Base-by-base conservation (phyloP, 2,797 vertebrate species). In the Pogoniulus pusillus region DNA sequence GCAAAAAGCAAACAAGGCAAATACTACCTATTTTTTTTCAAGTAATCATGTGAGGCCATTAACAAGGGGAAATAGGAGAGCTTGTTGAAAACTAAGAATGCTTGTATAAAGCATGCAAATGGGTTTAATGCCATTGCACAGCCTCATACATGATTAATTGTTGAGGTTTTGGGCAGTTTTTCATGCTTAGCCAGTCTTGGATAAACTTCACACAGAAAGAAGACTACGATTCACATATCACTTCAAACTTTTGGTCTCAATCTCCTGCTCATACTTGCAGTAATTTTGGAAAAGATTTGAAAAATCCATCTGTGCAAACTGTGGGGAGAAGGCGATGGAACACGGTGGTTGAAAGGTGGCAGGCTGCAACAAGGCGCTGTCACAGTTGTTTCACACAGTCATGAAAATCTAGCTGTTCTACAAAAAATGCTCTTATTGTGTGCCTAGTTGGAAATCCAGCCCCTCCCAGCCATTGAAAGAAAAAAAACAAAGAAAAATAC, bases 311-410 rank as follows among this genome's bases (percentile, higher is more conserved):
- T 29, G 58, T 83, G 20, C 4, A 87, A 53, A 43, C 43, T 5
- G 3, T 1, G 7, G 8, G 7, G 6, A 23, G 4, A 10, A 6
- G 1, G 0, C 15, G 24, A 43, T 45, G 11, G 26, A 11, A 49
- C 17, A 10, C 3, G 15, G 32, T 0, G 1, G 27, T 16, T 49
- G 55, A 63, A 49, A 49, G 13, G 19, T 18, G 30, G 18, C 16
- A 89, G n/a, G 41, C 12, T 74, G 39, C 26, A 74, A 55, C 6
- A 81, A 80, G 14, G 14, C 20, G 9, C 4, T 34, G 9, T 23
- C 17, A 2, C 2, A 8, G 39, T 30, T 77, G 29, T 68, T 77
- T 7, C 71, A 41, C 26, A 76, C 1, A 54, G 16, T 29, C n/a
- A 43, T 51, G 26, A 57, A 82, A 51, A 75, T 20, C 6, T 39